Conservation (phyloP, 2,113 vertebrate genomes). For the Lagopus leucura region DNA sequence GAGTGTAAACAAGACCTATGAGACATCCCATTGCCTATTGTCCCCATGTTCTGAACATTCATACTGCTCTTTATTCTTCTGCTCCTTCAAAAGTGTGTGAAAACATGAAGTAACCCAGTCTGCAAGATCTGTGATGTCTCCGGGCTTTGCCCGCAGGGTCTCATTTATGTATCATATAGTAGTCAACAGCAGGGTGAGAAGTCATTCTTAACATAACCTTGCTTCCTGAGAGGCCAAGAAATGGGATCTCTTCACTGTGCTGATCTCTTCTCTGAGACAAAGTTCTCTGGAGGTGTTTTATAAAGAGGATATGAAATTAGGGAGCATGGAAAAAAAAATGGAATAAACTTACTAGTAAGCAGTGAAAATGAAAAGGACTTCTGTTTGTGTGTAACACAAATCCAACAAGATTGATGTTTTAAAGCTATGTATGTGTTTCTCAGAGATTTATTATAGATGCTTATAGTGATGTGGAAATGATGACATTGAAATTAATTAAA, state of each 20-base stretch:
- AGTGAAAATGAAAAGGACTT: background rate
- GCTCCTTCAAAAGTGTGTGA: background rate
- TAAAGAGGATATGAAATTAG: background rate
- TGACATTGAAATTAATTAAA: background rate
- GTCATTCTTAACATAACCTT: background rate
- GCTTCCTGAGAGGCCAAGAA: background rate
- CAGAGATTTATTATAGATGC: background rate
- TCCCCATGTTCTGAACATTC: background rate
- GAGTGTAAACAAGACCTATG: background rate
- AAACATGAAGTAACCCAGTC: background rate
- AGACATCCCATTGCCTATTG: background rate
- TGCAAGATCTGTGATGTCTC: background rate
- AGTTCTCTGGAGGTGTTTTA: background rate
- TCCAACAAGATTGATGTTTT: background rate
- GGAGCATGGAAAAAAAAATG: background rate
- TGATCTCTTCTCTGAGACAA: background rate
- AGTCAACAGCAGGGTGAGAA: background rate
- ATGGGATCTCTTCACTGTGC: background rate
- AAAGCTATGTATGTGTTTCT: background rate
- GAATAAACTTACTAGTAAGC: background rate
- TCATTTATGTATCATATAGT: background rate
- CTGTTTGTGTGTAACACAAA: background rate
- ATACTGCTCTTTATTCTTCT: background rate
- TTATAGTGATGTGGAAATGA: background rate
- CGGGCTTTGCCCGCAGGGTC: background rate